Conservation (phyloP, 2,797 vertebrate genomes). For the Otolemur crassicaudatus region DNA sequence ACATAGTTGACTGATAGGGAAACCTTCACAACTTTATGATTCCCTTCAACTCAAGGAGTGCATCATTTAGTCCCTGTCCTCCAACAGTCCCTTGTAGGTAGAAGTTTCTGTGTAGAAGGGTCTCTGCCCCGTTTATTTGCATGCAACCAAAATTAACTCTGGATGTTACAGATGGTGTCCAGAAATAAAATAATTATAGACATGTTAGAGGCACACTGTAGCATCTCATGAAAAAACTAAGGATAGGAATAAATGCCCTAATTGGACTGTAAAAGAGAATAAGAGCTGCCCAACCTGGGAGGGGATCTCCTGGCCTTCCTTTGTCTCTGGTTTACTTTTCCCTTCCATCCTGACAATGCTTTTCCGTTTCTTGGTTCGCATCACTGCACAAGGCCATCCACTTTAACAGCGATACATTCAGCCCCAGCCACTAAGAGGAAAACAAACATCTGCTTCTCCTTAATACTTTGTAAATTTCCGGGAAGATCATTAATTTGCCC, state of each 20-base stretch:
- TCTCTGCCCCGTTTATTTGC: not conserved
- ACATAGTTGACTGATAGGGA: not conserved
- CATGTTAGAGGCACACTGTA: not conserved
- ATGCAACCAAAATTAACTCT: not conserved
- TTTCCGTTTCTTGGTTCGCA: not conserved
- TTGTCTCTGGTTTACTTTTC: not conserved
- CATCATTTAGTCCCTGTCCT: not conserved
- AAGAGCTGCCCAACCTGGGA: not conserved
- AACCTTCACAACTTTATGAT: not conserved
- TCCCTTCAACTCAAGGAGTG: not conserved
- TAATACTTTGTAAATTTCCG: not conserved
- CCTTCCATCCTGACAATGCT: not conserved
- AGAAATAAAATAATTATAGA: not conserved
- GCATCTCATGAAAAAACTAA: not conserved
- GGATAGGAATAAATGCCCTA: not conserved
- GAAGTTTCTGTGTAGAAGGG: not conserved
- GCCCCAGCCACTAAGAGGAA: not conserved
- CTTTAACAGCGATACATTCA: not conserved
- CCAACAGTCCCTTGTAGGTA: not conserved
- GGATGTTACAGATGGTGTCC: not conserved
- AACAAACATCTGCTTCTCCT: not conserved
- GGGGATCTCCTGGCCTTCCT: fast-evolving
- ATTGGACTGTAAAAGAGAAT: not conserved
- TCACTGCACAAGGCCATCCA: not conserved
- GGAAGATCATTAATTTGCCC: not conserved